Evolutionary conservation across 2,797 vertebrate species (phyloP), one percentile per base, ranked within the genome.

Genomic region (Coranthus polyacanthus): DNA sequence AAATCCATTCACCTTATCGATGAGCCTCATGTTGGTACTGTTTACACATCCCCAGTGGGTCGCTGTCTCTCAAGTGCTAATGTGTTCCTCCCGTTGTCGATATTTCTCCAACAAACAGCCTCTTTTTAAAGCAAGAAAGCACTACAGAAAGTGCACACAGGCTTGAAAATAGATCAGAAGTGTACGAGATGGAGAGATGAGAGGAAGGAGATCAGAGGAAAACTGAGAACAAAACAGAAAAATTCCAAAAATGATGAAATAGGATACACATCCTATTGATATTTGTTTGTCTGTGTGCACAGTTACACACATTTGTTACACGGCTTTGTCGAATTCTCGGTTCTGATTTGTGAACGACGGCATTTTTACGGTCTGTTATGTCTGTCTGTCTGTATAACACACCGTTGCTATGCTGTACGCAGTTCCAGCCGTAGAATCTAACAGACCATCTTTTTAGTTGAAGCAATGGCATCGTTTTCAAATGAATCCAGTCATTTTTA

Each of bases 1-100:
- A 83, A 78, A 87, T 87, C 68, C 68, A 66, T 83, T 89, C 69
- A 72, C 43, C 39, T 61, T 72, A 84, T 92, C 59, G 69, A 92
- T 72, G 34, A 62, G 62, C 36, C 18, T 72, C 75, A 50, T 83
- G 82, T 72, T 57, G 79, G 47, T 74, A 54, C 60, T 83, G 69
- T 87, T 90, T 85, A 83, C 78, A 79, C 62, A 55, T 72, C 64
- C 86, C 80, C 72, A 52, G 82, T 66, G 75, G 72, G 74, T 51
- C n/a, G 12, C 72, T 77, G 73, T 69, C 71, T 85, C 75, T 83
- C 47, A 75, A 75, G 69, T 71, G 70, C 77, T 81, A 80, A 85
- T 78, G 69, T 78, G 73, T 75, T 82, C 69, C 59, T 69, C 42
- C 39, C 67, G 72, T 68, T 82, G 80, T 86, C 71, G 47, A 84